Conservation (phyloP, 2,797 vertebrate species). For the Choloepus didactylus region DNA sequence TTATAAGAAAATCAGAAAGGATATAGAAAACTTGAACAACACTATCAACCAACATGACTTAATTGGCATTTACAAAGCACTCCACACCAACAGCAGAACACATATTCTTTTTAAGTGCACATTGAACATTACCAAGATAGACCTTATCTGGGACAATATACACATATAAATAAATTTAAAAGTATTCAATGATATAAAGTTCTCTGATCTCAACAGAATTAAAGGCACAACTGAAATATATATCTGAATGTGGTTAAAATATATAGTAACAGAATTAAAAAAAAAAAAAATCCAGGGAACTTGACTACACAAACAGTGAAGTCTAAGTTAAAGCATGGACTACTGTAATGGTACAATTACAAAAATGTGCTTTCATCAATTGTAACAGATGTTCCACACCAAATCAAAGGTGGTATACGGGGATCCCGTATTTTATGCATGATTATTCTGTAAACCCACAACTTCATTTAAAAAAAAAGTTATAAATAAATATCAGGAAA, state of each 20-base stretch:
- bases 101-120: neutral
- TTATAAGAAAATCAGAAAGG: conserved; percentile 2
- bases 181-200: conserved; percentile 1
- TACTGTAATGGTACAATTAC: too few relatives aligned
- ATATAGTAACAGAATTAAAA: neutral
- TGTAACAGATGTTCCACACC: too few relatives aligned
- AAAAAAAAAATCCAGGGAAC: neutral
- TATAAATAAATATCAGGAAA: neutral
- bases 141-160: neutral
- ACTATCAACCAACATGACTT: neutral
- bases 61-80: neutral
- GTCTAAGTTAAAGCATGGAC: too few relatives aligned
- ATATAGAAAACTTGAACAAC: conserved; percentile 1
- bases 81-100: neutral
- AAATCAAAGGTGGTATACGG: too few relatives aligned
- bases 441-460: too few relatives aligned
- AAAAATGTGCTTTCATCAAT: too few relatives aligned
- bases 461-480: neutral
- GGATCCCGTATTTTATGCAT: too few relatives aligned
- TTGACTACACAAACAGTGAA: too few relatives aligned
- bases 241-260: too few relatives aligned
- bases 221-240: neutral
- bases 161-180: conserved; percentile 1
- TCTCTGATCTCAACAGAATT: conserved; percentile 20
- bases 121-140: neutral